Conservation (phyloP, 2,113 vertebrate genomes). For the Psilopsiagon aurifrons region DNA sequence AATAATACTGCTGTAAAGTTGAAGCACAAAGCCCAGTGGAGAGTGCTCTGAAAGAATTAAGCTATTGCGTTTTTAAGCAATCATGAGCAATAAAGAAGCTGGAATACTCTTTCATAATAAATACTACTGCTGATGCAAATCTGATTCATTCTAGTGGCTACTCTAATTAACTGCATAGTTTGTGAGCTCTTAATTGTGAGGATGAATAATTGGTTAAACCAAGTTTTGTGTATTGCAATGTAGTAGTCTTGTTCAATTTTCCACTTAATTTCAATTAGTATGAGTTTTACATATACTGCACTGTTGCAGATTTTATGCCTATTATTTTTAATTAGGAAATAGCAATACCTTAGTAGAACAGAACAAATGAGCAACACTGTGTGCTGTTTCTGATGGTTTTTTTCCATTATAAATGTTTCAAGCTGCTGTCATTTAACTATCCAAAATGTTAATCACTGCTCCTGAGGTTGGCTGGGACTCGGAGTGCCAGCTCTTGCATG, state of each 20-base stretch:
- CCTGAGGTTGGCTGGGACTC: not conserved
- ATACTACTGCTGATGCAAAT: conserved; percentile 23
- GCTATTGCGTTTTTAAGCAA: conserved; percentile 29
- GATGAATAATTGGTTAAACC: conserved; percentile 47
- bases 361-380: not conserved
- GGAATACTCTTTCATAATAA: conserved; percentile 26
- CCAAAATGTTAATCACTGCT: not conserved
- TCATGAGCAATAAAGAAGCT: not conserved
- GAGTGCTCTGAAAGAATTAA: not conserved
- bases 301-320: conserved; percentile 41
- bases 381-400: not conserved
- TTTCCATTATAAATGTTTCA: not conserved
- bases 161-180: conserved; percentile 29
- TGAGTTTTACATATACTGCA: not conserved
- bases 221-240: conserved; percentile 20
- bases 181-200: conserved; percentile 50
- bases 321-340: conserved; percentile 70
- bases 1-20: not conserved
- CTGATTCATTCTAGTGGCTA: conserved; percentile 33
- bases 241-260: conserved; percentile 60
- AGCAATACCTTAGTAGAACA: conserved; percentile 23
- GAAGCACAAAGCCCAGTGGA: not conserved
- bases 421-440: not conserved
- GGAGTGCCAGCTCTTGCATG: rapidly evolving
- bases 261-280: conserved; percentile 67